Percentiles rank a stretch among this genome's conserved stretches.
Conservation (phyloP, 2,888 invertebrate genomes). For the Drosophila setosimentum region DNA sequence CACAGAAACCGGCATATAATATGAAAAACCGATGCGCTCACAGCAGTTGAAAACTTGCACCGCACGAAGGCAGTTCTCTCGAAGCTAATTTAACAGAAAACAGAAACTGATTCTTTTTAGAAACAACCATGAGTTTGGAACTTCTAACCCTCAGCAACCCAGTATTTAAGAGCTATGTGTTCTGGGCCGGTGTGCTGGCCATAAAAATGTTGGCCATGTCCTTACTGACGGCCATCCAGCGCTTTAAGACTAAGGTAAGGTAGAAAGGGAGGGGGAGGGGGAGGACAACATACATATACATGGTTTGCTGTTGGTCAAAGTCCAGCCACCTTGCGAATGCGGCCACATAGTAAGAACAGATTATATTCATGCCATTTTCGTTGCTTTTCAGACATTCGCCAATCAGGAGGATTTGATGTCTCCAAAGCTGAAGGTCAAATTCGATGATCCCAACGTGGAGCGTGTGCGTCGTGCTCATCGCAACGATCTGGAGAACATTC, state of each 20-base stretch:
- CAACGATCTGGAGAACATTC: slow-evolving; percentile 88
- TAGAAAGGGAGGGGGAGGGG: neutral
- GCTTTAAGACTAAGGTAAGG: slow-evolving; percentile 85
- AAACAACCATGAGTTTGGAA: slow-evolving; percentile 66
- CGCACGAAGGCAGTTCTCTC: slow-evolving; percentile 12
- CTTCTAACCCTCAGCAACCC: slow-evolving; percentile 76
- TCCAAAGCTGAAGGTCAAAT: slow-evolving; percentile 83
- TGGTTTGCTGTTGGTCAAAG: slow-evolving; percentile 49
- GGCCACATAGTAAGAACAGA: slow-evolving; percentile 2
- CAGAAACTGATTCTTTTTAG: neutral
- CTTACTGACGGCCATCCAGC: slow-evolving; percentile 83
- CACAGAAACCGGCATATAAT: slow-evolving; percentile 32
- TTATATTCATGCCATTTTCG: neutral
- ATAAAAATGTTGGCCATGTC: slow-evolving; percentile 85
- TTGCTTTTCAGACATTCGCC: slow-evolving; percentile 86
- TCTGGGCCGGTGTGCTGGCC: slow-evolving; percentile 85
- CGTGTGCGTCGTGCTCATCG: slow-evolving; percentile 87
- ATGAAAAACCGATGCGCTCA: slow-evolving; percentile 7
- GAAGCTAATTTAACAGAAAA: neutral
- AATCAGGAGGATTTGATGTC: slow-evolving; percentile 86
- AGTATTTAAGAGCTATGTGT: slow-evolving; percentile 84
- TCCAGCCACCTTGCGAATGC: slow-evolving; percentile 41
- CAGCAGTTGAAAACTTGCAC: slow-evolving; percentile 38
- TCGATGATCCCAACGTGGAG: slow-evolving; percentile 86
- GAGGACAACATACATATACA: neutral